Percentiles rank a stretch among this genome's conserved stretches.
Conservation (phyloP, 2,888 invertebrate genomes). For the Watsonalla binaria region DNA sequence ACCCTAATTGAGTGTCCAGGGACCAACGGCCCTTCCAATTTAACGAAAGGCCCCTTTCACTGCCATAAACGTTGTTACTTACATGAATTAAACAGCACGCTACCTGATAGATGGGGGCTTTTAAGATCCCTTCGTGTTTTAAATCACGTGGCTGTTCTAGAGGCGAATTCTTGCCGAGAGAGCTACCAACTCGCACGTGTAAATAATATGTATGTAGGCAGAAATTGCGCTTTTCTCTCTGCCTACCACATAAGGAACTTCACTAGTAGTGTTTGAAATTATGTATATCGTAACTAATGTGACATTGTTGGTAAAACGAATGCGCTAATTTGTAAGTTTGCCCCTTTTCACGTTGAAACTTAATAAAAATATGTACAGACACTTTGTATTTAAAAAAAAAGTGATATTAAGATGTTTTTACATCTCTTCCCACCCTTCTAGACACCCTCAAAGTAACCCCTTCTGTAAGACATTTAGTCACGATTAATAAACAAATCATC, state of each 20-base stretch:
- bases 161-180: too few species aligned
- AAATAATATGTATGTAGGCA: too few species aligned
- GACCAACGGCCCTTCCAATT: conserved; percentile 19
- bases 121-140: conserved; percentile 1
- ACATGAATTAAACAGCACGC: conserved; percentile 13
- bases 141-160: neutral
- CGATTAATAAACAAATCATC: neutral
- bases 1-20: conserved; percentile 16
- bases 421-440: too few species aligned
- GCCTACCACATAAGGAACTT: neutral
- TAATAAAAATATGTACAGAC: too few species aligned
- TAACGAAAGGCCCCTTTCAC: conserved; percentile 18
- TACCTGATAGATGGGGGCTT: neutral
- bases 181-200: too few species aligned
- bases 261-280: neutral
- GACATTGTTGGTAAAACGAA: too few species aligned
- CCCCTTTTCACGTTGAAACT: too few species aligned
- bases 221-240: too few species aligned
- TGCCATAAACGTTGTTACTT: conserved; percentile 2
- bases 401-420: too few species aligned
- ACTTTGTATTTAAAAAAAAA: too few species aligned
- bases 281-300: neutral
- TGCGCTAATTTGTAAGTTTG: neutral
- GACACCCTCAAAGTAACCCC: too few species aligned
- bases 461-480: neutral